Percentiles rank a stretch among this genome's conserved stretches.
Conservation (phyloP, 37 sponge, comb jelly and placozoan genomes). For the Halisarca cf. caerulea region DNA sequence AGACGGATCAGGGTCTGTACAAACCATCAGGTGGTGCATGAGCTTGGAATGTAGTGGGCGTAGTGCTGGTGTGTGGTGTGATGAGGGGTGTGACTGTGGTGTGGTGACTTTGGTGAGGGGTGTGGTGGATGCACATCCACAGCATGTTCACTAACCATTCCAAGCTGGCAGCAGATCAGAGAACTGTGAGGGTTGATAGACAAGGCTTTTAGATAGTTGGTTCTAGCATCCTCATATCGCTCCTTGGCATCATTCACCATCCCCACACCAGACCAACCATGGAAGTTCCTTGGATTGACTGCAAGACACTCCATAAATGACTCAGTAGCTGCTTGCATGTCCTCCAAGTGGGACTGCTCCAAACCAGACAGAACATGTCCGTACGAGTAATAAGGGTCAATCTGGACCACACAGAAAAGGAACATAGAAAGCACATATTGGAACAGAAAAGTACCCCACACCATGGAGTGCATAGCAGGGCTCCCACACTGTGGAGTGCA, state of each 20-base stretch:
- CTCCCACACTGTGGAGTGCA: too few species aligned
- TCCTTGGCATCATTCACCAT: conserved; percentile 85
- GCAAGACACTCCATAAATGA: conserved; percentile 69
- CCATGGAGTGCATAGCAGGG: too few species aligned
- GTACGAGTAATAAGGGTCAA: conserved; percentile 71
- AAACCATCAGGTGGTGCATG: too few species aligned
- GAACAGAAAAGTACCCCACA: neutral
- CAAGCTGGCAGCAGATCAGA: conserved; percentile 74
- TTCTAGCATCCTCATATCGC: conserved; percentile 70
- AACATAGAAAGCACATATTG: neutral
- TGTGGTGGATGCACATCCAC: neutral
- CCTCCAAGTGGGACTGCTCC: conserved; percentile 74
- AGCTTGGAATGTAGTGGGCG: too few species aligned
- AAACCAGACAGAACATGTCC: conserved; percentile 87
- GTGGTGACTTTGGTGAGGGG: too few species aligned
- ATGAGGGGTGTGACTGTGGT: too few species aligned
- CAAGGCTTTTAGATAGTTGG: conserved; percentile 63
- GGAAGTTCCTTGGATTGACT: conserved; percentile 64
- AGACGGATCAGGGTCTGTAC: conserved; percentile 21
- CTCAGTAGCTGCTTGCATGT: conserved; percentile 73
- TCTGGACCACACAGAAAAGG: conserved; percentile 20
- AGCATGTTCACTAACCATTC: conserved; percentile 57
- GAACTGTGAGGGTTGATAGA: conserved; percentile 79
- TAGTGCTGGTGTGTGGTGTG: too few species aligned
- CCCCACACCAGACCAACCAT: conserved; percentile 84